Evolutionary conservation across 2,888 invertebrate species (phyloP), one percentile per base, ranked within the genome.

Genomic region (Napeogenes inachia): DNA sequence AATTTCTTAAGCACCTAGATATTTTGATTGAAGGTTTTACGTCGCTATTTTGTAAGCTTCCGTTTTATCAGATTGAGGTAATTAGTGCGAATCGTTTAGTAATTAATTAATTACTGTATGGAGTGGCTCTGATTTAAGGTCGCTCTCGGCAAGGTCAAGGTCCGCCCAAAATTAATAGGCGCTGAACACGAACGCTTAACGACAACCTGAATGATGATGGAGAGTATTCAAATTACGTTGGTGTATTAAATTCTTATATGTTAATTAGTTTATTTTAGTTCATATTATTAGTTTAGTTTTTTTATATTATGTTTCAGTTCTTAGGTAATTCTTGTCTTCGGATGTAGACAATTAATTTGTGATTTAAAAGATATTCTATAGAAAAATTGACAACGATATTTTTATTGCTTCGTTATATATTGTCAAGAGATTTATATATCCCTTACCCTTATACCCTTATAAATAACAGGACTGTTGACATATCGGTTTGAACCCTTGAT

Each of bases 31-130:
- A 65, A 68, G 67, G 70, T 61, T 69, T 67, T 65, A 65, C 61
- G 61, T 61, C 60, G 59, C 53, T 63, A 63, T 70, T 69, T 67
- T 65, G 68, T 62, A 69, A 70, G 59, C 60, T 69, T 67, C 65
- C 60, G 57, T 59, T 63, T 68, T 67, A 70, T 70, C 70, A 67
- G 70, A 70, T 70, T 50, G 67, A 47, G 57, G 63, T 67, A 70
- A 70, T 66, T 69, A 70, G 70, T 69, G 69, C 70, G 68, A 58
- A 67, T 65, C 68, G 66, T 61, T 67, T 63, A 35, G 60, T 57
- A 64, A 64, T 62, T 61, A 62, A 62, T 64, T 64, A 62, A 59
- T 47, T 57, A 54, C 45, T 30, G 55, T 47, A 47, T 60, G 59
- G 50, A 60, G 63, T 54, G 58, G 60, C 45, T 57, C 61, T 57